phyloP scores from a whole-genome alignment of 1,140 invertebrate genomes.

The Octopus bimaculoides region DNA sequence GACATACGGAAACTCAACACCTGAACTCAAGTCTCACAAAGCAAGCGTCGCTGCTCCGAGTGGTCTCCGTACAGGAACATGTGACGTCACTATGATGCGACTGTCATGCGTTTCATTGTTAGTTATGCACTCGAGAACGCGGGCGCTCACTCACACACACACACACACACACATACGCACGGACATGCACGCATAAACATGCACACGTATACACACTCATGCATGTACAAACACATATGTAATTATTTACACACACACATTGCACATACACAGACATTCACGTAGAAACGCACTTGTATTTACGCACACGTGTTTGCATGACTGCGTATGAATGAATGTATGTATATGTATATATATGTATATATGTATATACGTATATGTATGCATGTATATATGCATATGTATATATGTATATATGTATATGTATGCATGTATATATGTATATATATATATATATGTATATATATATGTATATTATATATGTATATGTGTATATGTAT shows the following conservation, averaged over 20 bases:
- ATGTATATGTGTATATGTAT: not conserved
- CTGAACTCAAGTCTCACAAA: slow-evolving; percentile 43
- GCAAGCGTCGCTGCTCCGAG: too few relatives aligned
- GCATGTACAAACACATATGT: too few relatives aligned
- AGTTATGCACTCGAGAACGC: too few relatives aligned
- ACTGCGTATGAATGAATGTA: not conserved
- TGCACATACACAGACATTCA: not conserved
- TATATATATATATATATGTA: not conserved
- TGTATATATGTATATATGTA: not conserved
- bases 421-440: not conserved
- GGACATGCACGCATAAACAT: too few relatives aligned
- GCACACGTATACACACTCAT: too few relatives aligned
- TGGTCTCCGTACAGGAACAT: too few relatives aligned
- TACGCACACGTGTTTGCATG: not conserved
- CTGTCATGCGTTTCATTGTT: too few relatives aligned
- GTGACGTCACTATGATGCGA: too few relatives aligned
- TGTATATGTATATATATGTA: not conserved
- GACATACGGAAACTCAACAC: slow-evolving; percentile 92
- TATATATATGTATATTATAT: not conserved
- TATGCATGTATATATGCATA: not conserved
- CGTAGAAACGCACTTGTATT: not conserved
- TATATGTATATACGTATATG: not conserved
- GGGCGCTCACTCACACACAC: too few relatives aligned
- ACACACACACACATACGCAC: too few relatives aligned
- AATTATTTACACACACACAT: not conserved